phyloP scores from a whole-genome alignment of 92 coral and sea anemone genomes.

The Epizoanthus scotinus region DNA sequence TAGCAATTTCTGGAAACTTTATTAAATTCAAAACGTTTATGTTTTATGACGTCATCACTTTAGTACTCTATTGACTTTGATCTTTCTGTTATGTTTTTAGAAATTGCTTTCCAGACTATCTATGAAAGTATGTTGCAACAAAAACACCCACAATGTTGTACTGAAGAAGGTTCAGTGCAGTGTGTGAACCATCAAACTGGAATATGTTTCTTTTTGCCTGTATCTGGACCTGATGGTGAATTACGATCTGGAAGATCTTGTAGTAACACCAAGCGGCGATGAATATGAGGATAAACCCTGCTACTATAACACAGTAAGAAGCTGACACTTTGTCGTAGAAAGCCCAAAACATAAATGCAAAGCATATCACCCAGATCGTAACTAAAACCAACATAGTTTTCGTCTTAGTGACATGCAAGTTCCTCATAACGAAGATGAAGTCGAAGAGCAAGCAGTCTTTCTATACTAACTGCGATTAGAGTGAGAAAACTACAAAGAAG shows the following conservation, averaged over 20 bases:
- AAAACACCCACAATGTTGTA: conserved; percentile 3
- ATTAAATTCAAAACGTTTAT: too few species aligned
- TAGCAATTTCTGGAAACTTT: too few species aligned
- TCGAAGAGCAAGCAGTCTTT: not conserved
- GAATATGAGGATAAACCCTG: not conserved
- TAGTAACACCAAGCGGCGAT: not conserved
- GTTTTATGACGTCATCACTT: too few species aligned
- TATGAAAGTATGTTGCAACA: not conserved
- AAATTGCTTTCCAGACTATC: not conserved
- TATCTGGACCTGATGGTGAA: conserved; percentile 2
- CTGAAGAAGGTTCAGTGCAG: not conserved
- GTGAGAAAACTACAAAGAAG: not conserved
- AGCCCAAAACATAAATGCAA: not conserved
- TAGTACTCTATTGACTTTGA: too few species aligned
- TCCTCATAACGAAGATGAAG: conserved; percentile 3
- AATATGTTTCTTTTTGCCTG: not conserved
- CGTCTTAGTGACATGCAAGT: conserved; percentile 9
- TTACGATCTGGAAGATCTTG: conserved; percentile 1
- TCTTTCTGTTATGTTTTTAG: too few species aligned
- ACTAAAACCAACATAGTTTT: not conserved
- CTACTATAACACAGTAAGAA: not conserved
- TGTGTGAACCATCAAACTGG: not conserved
- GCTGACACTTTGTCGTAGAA: not conserved
- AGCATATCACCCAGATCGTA: not conserved
- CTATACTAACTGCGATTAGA: not conserved